Percentiles rank a stretch among this genome's conserved stretches.
phyloP scores from a whole-genome alignment of 2,888 invertebrate genomes.

The Pyrrhosoma nymphula region DNA sequence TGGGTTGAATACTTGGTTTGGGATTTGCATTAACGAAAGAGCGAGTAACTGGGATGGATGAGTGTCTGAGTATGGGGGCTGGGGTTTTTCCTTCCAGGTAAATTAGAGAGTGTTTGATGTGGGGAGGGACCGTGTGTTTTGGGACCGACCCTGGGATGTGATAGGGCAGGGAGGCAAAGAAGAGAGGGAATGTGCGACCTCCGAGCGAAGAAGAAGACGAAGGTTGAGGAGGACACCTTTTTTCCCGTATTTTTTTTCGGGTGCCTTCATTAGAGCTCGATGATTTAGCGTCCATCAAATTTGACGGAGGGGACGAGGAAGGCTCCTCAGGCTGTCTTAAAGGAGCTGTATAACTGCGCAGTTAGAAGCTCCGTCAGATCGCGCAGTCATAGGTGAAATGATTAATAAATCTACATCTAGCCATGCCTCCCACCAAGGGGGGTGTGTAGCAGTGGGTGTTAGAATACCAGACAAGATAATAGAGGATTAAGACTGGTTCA shows the following conservation, averaged over 20 bases:
- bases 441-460: no score
- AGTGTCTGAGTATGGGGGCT: background rate
- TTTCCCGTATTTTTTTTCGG: background rate
- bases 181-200: background rate
- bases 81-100: background rate
- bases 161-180: background rate
- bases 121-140: background rate
- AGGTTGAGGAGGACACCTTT: background rate
- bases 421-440: no score
- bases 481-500: no score
- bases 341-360: no score
- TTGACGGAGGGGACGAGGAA: background rate
- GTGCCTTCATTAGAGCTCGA: background rate
- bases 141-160: background rate
- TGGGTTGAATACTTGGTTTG: no score
- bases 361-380: no score
- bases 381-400: no score
- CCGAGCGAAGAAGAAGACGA: background rate
- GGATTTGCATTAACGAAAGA: no score
- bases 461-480: no score
- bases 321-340: background rate
- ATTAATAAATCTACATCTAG: no score
- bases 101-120: background rate
- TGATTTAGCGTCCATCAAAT: background rate
- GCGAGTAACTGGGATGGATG: background rate